phyloP scores from a whole-genome alignment of 53 echinoderm and acorn worm genomes.

The Zoroaster sp. region DNA sequence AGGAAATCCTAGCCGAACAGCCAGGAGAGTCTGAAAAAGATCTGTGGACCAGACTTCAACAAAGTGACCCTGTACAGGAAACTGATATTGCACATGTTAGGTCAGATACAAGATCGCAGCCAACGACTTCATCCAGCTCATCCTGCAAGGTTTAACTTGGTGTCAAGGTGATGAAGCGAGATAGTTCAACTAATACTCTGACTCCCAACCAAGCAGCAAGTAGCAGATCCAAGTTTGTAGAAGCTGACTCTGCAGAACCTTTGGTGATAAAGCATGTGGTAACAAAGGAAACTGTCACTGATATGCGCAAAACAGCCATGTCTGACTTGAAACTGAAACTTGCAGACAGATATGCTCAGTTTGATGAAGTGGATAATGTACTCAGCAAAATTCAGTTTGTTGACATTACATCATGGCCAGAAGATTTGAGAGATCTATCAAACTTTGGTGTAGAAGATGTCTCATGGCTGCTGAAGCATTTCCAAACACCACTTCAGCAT shows the following conservation, averaged over 20 bases:
- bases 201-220: not conserved
- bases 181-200: not conserved
- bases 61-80: not conserved
- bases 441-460: conserved; percentile 15
- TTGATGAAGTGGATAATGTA: not conserved
- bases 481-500: not conserved
- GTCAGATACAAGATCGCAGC: not conserved
- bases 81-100: not conserved
- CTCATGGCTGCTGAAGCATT: not conserved
- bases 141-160: not conserved
- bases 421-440: not conserved
- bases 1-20: conserved; percentile 1
- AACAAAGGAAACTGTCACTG: not conserved
- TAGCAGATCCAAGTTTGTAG: conserved; percentile 2
- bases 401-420: conserved; percentile 21
- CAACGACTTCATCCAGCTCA: not conserved
- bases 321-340: not conserved
- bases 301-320: conserved; percentile 9
- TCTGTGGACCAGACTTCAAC: not conserved
- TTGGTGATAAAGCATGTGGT: not conserved
- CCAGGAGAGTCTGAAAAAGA: conserved; percentile 16
- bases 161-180: not conserved
- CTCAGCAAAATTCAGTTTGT: not conserved
- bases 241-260: not conserved
- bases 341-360: not conserved